A percentile compares a stretch with the other conserved stretches of the same genome.
Conservation (phyloP, 2,888 invertebrate genomes). For the Rambutsinella grinnellia region DNA sequence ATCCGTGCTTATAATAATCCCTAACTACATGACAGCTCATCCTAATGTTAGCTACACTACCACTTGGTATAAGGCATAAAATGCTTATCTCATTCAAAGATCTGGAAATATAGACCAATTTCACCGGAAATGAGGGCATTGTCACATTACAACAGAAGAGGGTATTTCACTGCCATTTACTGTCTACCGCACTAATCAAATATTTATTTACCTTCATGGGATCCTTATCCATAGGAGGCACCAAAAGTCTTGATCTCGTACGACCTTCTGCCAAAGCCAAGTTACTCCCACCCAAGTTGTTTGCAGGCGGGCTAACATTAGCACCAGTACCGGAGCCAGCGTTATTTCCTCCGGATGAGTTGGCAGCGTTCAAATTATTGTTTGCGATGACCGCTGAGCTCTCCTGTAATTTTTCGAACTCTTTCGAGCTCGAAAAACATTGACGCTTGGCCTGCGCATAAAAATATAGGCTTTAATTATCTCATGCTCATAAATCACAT, state of each 20-base stretch:
- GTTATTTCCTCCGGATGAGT: constrained; percentile 44
- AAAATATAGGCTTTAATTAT: neutral
- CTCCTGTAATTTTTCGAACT: constrained; percentile 93
- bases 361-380: constrained; percentile 43
- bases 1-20: no score
- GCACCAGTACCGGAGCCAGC: constrained; percentile 13
- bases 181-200: neutral
- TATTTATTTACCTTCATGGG: constrained; percentile 66
- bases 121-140: constrained; percentile 49
- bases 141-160: constrained; percentile 8
- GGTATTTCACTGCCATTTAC: neutral
- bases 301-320: constrained; percentile 39
- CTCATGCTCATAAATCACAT: no score
- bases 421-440: constrained; percentile 87
- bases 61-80: no score
- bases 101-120: constrained; percentile 24
- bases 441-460: constrained; percentile 77
- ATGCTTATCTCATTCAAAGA: neutral
- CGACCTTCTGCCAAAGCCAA: constrained; percentile 59
- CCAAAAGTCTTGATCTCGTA: constrained; percentile 62
- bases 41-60: no score
- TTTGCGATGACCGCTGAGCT: constrained; percentile 50
- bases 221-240: constrained; percentile 65
- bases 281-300: constrained; percentile 48
- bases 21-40: no score